A percentile compares a stretch with the other conserved stretches of the same genome.
phyloP scores from a whole-genome alignment of 2,888 invertebrate genomes.

The Gymnoscelis rufifasciata region DNA sequence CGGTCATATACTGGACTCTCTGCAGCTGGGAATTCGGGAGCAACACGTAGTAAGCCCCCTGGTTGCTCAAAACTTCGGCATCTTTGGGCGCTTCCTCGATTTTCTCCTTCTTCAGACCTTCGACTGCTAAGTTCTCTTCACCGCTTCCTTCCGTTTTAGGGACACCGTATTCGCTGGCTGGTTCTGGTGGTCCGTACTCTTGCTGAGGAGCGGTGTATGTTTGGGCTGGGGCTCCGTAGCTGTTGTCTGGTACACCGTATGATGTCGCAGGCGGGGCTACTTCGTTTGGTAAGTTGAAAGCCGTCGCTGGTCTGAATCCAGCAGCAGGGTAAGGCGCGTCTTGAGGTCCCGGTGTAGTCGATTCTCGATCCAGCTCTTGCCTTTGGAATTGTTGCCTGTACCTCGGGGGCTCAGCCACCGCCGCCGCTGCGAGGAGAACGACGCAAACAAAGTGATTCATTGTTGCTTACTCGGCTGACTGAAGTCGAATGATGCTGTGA shows the following conservation, averaged over 20 bases:
- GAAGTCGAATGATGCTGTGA: conserved; percentile 65
- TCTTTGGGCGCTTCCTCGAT: conserved; percentile 49
- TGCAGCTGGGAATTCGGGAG: conserved; percentile 82
- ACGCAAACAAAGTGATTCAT: conserved; percentile 62
- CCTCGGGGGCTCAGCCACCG: conserved; percentile 57
- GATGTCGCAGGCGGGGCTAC: conserved; percentile 53
- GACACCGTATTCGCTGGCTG: conserved; percentile 32
- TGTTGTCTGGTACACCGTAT: conserved; percentile 62
- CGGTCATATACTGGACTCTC: conserved; percentile 79
- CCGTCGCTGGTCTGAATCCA: conserved; percentile 55
- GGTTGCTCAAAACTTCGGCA: conserved; percentile 55
- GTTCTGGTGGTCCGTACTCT: conserved; percentile 35
- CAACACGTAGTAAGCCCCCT: conserved; percentile 82
- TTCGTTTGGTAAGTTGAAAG: conserved; percentile 60
- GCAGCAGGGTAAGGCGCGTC: conserved; percentile 62
- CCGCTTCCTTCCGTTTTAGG: conserved; percentile 31
- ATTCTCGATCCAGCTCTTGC: conserved; percentile 48
- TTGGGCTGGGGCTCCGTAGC: conserved; percentile 63
- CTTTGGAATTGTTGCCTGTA: conserved; percentile 51
- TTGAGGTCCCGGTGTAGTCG: conserved; percentile 34
- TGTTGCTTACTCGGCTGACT: conserved; percentile 49
- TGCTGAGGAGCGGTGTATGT: conserved; percentile 53
- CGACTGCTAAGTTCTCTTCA: conserved; percentile 27
- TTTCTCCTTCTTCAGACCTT: conserved; percentile 42
- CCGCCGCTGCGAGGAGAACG: conserved; percentile 52